A percentile compares a stretch with the other conserved stretches of the same genome.
phyloP scores from a whole-genome alignment of 2,797 vertebrate genomes.

The Spinus olivaceus region DNA sequence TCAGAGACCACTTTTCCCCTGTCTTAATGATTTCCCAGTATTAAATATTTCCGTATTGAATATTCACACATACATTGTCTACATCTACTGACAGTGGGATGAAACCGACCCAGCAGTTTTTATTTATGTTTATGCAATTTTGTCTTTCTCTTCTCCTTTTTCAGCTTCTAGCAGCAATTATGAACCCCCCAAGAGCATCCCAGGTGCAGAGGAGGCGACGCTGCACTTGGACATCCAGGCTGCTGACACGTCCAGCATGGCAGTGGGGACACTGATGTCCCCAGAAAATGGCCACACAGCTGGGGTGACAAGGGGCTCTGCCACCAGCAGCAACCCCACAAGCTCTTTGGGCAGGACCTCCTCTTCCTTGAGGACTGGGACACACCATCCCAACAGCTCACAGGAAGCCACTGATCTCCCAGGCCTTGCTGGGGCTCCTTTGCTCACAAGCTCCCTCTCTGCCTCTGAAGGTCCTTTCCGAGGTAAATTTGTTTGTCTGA shows the following conservation, averaged over 20 bases:
- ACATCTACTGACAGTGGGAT: background rate
- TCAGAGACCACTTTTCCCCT: background rate
- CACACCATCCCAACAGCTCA: background rate
- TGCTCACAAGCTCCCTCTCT: background rate
- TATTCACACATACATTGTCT: background rate
- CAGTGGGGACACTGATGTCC: rapidly evolving
- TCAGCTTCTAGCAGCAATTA: background rate
- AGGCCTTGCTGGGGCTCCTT: rapidly evolving
- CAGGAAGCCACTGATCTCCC: rapidly evolving
- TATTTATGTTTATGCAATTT: background rate
- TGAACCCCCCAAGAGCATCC: background rate
- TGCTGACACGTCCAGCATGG: rapidly evolving
- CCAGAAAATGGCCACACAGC: background rate
- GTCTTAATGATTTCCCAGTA: background rate
- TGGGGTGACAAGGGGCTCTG: background rate
- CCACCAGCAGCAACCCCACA: background rate
- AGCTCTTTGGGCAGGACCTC: background rate
- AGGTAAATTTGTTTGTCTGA: conserved; percentile 10
- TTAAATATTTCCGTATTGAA: background rate
- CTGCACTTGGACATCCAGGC: rapidly evolving
- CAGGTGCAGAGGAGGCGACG: rapidly evolving
- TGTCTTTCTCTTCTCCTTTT: background rate
- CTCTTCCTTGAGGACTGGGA: background rate
- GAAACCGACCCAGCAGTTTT: background rate
- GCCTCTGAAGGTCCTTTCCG: background rate